phyloP scores from a whole-genome alignment of 2,888 invertebrate species.

The Lochmaea capreae region DNA sequence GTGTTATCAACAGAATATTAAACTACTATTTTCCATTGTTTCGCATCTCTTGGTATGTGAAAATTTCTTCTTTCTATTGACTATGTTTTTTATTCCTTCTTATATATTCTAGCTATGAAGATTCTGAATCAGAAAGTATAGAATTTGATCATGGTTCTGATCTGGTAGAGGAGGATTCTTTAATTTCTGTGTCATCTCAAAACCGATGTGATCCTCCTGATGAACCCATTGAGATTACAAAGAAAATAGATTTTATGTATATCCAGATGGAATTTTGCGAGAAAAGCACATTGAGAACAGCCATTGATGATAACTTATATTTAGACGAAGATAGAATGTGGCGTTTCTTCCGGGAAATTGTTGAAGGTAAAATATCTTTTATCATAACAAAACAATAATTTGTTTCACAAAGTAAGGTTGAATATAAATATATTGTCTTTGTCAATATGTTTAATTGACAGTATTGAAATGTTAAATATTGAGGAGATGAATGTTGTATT shows the following conservation, averaged over 20 bases:
- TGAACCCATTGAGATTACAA: conserved; percentile 40
- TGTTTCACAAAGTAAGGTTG: no score
- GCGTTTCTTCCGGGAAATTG: conserved; percentile 94
- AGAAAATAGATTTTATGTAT: conserved; percentile 74
- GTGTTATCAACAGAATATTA: no score
- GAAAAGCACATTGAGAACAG: conserved; percentile 89
- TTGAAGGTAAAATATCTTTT: conserved; percentile 72
- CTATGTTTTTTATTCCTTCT: not conserved
- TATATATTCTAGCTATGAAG: conserved; percentile 54
- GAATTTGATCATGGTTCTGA: conserved; percentile 70
- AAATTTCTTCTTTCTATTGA: no score
- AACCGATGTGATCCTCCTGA: conserved; percentile 30
- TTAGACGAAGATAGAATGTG: conserved; percentile 85
- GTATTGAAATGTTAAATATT: no score
- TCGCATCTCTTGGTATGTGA: no score
- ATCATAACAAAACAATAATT: no score
- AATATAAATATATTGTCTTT: no score
- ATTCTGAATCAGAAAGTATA: conserved; percentile 72
- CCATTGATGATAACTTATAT: conserved; percentile 86
- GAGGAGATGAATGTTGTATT: no score
- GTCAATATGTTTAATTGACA: no score
- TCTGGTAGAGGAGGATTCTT: conserved; percentile 40
- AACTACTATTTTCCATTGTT: no score
- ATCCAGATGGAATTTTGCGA: conserved; percentile 99
- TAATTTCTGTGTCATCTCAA: conserved; percentile 27